phyloP scores from a whole-genome alignment of 2,888 invertebrate genomes.

The Torymus aiolomorphi region DNA sequence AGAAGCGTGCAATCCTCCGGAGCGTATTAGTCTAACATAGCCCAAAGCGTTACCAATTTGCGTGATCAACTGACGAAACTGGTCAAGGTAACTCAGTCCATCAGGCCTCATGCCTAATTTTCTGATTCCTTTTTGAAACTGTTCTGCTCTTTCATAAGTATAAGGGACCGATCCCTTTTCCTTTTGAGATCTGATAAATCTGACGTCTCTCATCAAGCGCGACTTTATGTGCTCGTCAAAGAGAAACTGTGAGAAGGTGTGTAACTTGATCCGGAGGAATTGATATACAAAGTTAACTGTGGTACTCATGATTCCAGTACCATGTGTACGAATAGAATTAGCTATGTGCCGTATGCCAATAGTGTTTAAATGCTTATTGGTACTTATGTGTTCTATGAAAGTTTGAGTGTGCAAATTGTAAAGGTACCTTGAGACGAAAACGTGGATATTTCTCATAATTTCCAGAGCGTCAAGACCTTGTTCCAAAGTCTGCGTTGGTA shows the following conservation, averaged over 20 bases:
- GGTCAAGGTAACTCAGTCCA: slow-evolving; percentile 92
- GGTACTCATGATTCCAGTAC: slow-evolving; percentile 96
- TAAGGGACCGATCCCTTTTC: slow-evolving; percentile 86
- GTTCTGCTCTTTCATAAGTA: slow-evolving; percentile 93
- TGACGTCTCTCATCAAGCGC: slow-evolving; percentile 90
- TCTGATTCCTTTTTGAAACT: slow-evolving; percentile 93
- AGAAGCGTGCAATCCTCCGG: slow-evolving; percentile 94
- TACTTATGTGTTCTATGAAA: slow-evolving; percentile 93
- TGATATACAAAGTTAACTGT: slow-evolving; percentile 96
- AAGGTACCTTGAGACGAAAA: slow-evolving; percentile 93
- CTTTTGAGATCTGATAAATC: slow-evolving; percentile 81
- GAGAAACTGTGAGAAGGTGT: slow-evolving; percentile 96
- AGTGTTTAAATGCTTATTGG: slow-evolving; percentile 95
- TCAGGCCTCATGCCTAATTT: slow-evolving; percentile 89
- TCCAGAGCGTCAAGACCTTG: slow-evolving; percentile 97
- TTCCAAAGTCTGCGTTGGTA: slow-evolving; percentile 97
- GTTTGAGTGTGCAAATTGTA: slow-evolving; percentile 98
- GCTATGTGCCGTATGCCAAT: slow-evolving; percentile 96
- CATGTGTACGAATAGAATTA: slow-evolving; percentile 97
- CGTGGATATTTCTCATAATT: slow-evolving; percentile 96
- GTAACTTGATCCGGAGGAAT: slow-evolving; percentile 94
- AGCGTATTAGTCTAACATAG: slow-evolving; percentile 94
- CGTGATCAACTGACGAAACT: slow-evolving; percentile 93
- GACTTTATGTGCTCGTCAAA: slow-evolving; percentile 99
- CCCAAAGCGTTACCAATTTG: slow-evolving; percentile 98